Conservation (phyloP, 2,888 invertebrate species). For the Allacma fusca region DNA sequence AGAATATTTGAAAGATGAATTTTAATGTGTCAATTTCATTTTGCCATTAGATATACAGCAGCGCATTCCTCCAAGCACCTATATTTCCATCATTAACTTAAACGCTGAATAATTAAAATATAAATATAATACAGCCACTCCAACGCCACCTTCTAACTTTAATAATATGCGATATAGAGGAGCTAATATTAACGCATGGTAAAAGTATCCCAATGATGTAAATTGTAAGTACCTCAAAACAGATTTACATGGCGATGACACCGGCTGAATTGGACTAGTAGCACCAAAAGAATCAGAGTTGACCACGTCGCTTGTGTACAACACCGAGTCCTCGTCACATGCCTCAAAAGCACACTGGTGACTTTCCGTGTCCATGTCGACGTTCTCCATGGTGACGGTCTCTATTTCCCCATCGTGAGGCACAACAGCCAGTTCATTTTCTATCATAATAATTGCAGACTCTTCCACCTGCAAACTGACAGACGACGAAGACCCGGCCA, state of each 20-base stretch:
- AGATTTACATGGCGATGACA: background rate
- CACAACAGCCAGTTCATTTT: conserved; percentile 18
- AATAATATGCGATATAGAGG: too few species aligned
- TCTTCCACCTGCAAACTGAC: background rate
- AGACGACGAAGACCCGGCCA: conserved; percentile 14
- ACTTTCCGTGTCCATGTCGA: conserved; percentile 40
- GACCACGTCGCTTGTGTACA: conserved; percentile 32
- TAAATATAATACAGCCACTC: too few species aligned
- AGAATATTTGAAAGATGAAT: background rate
- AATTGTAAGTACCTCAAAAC: conserved; percentile 28
- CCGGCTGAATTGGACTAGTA: background rate
- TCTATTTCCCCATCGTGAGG: conserved; percentile 14
- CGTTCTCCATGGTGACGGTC: conserved; percentile 33
- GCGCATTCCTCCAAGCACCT: too few species aligned
- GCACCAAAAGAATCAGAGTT: conserved; percentile 12
- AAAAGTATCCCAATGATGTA: background rate
- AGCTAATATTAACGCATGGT: too few species aligned
- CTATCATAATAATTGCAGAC: conserved; percentile 19
- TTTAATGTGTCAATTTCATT: background rate
- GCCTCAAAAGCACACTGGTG: conserved; percentile 60
- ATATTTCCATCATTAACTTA: too few species aligned
- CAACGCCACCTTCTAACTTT: too few species aligned
- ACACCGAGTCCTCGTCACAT: conserved; percentile 60
- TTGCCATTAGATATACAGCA: too few species aligned
- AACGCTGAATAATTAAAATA: too few species aligned